A percentile compares a stretch with the other conserved stretches of the same genome.
Conservation (phyloP, 2,888 invertebrate genomes). For the Calliphora vomitoria region DNA sequence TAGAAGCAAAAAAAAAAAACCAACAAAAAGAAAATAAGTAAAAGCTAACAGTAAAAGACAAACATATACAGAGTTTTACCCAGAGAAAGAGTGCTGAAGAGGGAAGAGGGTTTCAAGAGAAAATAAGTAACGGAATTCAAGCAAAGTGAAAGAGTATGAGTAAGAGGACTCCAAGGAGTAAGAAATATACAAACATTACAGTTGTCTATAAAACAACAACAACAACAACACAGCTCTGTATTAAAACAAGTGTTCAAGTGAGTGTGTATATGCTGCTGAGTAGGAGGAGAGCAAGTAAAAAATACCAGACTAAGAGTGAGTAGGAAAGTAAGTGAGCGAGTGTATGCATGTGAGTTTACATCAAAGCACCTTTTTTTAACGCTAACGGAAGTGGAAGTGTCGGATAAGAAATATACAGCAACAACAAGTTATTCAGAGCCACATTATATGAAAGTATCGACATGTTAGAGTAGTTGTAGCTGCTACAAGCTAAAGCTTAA, state of each 20-base stretch:
- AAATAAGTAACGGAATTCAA: background rate
- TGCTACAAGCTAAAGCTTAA: conserved; percentile 34
- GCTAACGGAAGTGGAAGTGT: conserved; percentile 66
- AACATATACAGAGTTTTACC: background rate
- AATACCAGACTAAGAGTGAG: background rate
- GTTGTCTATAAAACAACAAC: background rate
- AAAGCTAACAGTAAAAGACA: conserved; percentile 29
- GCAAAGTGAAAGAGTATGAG: conserved; percentile 32
- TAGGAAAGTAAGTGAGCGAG: conserved; percentile 13
- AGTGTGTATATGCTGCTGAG: background rate
- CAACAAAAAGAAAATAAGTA: conserved; percentile 10
- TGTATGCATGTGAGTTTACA: conserved; percentile 18
- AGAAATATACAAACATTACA: conserved; percentile 1
- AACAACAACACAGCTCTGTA: background rate
- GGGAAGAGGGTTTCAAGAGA: background rate
- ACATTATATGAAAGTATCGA: conserved; percentile 5
- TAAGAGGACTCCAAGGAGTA: conserved; percentile 51
- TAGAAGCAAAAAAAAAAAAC: conserved; percentile 5
- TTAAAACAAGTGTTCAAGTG: conserved; percentile 1
- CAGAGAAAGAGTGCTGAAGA: background rate
- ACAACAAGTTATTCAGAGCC: conserved; percentile 27
- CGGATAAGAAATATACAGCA: conserved; percentile 56
- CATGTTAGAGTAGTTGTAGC: background rate
- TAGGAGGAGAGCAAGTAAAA: background rate
- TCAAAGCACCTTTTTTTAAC: conserved; percentile 57